Base-by-base conservation (phyloP, 2,797 vertebrate genomes). In the Xiphophorus birchmanni region DNA sequence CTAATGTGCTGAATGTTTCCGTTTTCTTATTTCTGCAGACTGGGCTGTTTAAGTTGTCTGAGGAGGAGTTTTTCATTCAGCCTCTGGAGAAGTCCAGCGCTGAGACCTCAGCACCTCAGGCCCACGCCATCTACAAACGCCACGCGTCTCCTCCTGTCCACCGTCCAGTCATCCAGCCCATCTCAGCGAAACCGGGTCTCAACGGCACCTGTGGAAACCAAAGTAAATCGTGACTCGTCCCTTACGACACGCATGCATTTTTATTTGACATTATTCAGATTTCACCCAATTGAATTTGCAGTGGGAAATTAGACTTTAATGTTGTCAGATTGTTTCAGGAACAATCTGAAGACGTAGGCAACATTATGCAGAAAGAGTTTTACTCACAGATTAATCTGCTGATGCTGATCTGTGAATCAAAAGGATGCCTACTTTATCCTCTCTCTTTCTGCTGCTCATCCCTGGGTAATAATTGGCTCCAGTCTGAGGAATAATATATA, bases 11-110 rank as follows among this genome's bases (percentile, higher is more conserved):
- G 15, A 44, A 29, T 44, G 15, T 44, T 9, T 75, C 52, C 15
- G 4, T 13, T 18, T 48, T 0, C 65, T 63, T 26, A 9, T 82
- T 76, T 87, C 63, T 85, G 73, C 81, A 99, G 99, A 97, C 95
- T 86, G 99, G 99, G 0, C 91, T 98, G 85, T 99, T 99, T 82
- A 97, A 82, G 89, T 93, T 99, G 52, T 96, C 95, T 10, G 73
- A 95, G 0, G 96, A 98, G 75, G 97, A 99, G 89, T 98, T 97
- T 87, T 97, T 99, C 79, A 99, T 99, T 10, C 97, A 97, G 67
- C 98, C 99, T 0, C 88, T 98, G 90, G 84, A 95, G 29, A 81
- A 84, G 32, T 80, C 79, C 0, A 86, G 37, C 18, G 73, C 81
- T 60, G 92, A 90, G 0, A 48, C 75, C 37, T 93, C 93, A 0